These are phyloP conservation scores for Schizopygopsis pylzovi DNA, from an alignment of 2,797 vertebrate species.

Conservation along the genomic window DNA sequence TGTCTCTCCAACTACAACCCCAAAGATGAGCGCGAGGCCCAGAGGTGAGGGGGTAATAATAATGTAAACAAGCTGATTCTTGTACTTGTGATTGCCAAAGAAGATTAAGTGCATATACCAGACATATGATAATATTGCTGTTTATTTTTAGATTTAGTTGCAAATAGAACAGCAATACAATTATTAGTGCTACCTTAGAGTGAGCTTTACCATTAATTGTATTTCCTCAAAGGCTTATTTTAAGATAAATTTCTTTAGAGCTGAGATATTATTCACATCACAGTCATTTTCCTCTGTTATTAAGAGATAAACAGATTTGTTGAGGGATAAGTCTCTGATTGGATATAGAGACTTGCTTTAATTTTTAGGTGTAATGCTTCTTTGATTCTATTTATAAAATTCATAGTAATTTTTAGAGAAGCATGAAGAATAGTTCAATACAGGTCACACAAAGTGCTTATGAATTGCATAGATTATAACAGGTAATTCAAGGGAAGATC, in stretches of 20 bases:
- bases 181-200: not conserved
- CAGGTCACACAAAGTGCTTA: not conserved
- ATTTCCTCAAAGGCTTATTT: not conserved
- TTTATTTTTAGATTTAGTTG: not conserved
- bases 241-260: not conserved
- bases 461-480: not conserved
- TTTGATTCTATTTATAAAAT: not conserved
- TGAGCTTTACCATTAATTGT: not conserved
- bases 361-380: not conserved
- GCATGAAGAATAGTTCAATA: not conserved
- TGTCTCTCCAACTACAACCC: conserved; percentile 96
- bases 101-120: not conserved
- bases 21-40: conserved; percentile 94
- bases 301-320: not conserved
- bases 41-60: conserved; percentile 82
- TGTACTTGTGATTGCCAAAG: conserved; percentile 1
- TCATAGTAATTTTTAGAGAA: not conserved
- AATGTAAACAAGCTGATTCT: conserved; percentile 17
- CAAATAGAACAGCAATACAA: not conserved
- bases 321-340: not conserved
- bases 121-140: not conserved
- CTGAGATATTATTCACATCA: not conserved
- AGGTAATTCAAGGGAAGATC: not conserved
- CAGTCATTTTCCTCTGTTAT: not conserved
- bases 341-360: not conserved